Base-by-base conservation (phyloP, 92 coral and sea anemone genomes). In the Epizoanthus scotinus region DNA sequence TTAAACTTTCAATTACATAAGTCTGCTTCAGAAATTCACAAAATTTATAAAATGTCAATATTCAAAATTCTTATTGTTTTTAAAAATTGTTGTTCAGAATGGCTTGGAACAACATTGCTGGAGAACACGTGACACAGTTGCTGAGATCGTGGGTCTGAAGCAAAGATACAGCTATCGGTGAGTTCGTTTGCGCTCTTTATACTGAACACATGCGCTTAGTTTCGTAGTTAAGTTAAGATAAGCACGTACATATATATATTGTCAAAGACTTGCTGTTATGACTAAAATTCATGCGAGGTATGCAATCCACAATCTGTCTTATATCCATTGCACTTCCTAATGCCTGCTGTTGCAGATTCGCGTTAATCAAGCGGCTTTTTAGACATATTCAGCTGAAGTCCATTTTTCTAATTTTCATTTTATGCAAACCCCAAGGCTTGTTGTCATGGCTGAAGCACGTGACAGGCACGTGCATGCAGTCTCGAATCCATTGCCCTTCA, bases 121-220 rank as follows among this genome's bases (percentile, higher is more conserved):
- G 97, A 84, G 78, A 28, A 92, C 93, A 0, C 54, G 84, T 3
- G 53, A 82, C 8, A 75, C 71, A 17, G 83, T 89, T 15, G 82
- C 86, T 25, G 97, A 92, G 82, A 78, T 92, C 19, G 68, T 44
- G 3, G 93, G 97, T 8, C 88, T 92, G 50, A 92, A 78, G 70
- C 89, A 79, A 25, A 83, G 91, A 36, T 88, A 86, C 44, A 77
- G 77, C 25, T 91, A 91, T 44, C 81, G 91, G 96, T 91, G 62
- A 75, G 66, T 21, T 19, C 14, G 2, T 63, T 20, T 29, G 50
- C 8, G 50, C 2, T 8, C 13, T 7, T 44, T 5, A 42, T 8
- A 44, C 50, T 10, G 50, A 44, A 44, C 52, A 44, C 52, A 2
- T 44, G 52, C 52, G 10, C 52, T 44, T 2, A 44, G 52, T 44